These are phyloP conservation scores for Cottoperca gobio DNA, from an alignment of 2,797 vertebrate species.

Conservation along the genomic window DNA sequence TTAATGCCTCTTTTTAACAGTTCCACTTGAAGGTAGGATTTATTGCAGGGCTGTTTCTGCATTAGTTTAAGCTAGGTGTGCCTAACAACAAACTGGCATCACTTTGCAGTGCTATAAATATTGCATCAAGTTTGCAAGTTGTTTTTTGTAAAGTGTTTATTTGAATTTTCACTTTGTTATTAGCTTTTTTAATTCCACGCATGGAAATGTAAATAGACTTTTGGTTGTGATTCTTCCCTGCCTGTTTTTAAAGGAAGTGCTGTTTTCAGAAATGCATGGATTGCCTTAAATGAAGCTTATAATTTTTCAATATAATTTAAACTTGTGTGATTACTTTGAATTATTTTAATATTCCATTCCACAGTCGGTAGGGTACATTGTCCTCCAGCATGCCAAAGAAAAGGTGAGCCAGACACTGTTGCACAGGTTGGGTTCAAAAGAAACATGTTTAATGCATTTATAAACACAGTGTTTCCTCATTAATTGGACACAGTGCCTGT, in stretches of 20 bases:
- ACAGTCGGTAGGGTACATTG: constrained; percentile 42
- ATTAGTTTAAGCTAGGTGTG: neutral
- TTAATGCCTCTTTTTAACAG: neutral
- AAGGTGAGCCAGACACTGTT: constrained; percentile 47
- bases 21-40: neutral
- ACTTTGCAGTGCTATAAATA: neutral
- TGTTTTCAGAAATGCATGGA: neutral
- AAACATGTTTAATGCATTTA: constrained; percentile 10
- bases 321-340: constrained; percentile 13
- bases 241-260: neutral
- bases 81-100: constrained; percentile 15
- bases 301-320: neutral
- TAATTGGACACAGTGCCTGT: neutral
- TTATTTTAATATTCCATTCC: constrained; percentile 37
- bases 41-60: neutral
- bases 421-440: constrained; percentile 1
- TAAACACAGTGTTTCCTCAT: constrained; percentile 30
- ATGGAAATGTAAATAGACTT: constrained; percentile 8
- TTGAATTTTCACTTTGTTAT: neutral
- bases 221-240: constrained; percentile 12
- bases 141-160: neutral
- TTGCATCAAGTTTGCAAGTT: constrained; percentile 6
- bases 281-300: neutral
- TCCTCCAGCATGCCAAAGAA: constrained; percentile 45
- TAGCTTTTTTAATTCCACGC: neutral